phyloP scores from a whole-genome alignment of 2,888 invertebrate species.

The Sylvicola cinctus region DNA sequence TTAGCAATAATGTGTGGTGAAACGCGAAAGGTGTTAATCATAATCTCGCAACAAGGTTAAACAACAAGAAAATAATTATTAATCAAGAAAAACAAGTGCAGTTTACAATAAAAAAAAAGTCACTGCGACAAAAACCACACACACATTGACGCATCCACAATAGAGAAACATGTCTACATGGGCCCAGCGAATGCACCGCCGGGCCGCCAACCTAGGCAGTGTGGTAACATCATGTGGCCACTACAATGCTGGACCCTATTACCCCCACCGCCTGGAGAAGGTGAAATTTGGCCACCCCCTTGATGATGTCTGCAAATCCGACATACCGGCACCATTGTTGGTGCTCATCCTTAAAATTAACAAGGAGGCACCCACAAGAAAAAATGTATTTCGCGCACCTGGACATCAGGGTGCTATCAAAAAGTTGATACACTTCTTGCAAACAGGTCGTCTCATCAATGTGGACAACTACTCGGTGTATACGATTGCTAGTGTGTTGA shows the following conservation, averaged over 20 bases:
- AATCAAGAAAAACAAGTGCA: too few relatives aligned
- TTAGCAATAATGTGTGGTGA: too few relatives aligned
- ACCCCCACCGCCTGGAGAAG: slow-evolving; percentile 70
- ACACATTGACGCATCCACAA: too few relatives aligned
- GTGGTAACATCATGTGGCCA: slow-evolving; percentile 84
- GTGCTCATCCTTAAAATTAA: slow-evolving; percentile 82
- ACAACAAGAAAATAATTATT: too few relatives aligned
- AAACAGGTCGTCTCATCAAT: slow-evolving; percentile 74
- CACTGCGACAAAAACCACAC: too few relatives aligned
- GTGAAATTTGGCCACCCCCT: slow-evolving; percentile 86
- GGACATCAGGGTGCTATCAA: slow-evolving; percentile 92
- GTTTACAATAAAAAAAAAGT: too few relatives aligned
- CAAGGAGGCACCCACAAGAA: slow-evolving; percentile 81
- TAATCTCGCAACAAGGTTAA: too few relatives aligned
- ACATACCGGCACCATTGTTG: slow-evolving; percentile 80
- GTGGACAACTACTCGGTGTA: slow-evolving; percentile 92
- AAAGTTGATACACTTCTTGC: slow-evolving; percentile 75
- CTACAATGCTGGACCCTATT: slow-evolving; percentile 58
- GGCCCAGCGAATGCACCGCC: slow-evolving; percentile 80
- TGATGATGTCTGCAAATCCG: slow-evolving; percentile 85
- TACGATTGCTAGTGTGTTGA: slow-evolving; percentile 93
- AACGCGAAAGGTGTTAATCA: too few relatives aligned
- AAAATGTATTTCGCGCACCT: slow-evolving; percentile 87
- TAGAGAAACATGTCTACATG: slow-evolving; percentile 80
- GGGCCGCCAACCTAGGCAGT: slow-evolving; percentile 76